phyloP scores from a whole-genome alignment of 2,113 vertebrate genomes.

The Rutilus rutilus region DNA sequence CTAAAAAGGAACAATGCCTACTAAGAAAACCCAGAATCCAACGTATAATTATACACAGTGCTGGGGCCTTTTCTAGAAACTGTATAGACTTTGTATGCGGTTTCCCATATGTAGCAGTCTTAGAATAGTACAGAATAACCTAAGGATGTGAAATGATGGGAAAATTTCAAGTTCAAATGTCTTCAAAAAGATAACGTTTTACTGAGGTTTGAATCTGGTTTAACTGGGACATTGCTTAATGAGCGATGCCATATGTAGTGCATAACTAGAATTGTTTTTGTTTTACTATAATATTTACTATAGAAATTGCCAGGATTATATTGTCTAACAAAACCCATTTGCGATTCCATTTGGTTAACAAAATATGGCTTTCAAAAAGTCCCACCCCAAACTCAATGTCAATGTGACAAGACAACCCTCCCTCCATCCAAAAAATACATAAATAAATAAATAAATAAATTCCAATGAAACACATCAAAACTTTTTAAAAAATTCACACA shows the following conservation, averaged over 20 bases:
- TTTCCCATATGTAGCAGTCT: constrained; percentile 35
- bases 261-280: background rate
- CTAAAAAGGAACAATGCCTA: constrained; percentile 54
- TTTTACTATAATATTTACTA: background rate
- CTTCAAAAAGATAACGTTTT: background rate
- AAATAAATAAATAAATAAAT: background rate
- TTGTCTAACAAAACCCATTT: background rate
- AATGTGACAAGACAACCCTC: background rate
- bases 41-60: constrained; percentile 51
- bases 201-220: background rate
- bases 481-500: background rate
- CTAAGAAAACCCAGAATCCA: constrained; percentile 52
- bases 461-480: background rate
- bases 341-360: background rate
- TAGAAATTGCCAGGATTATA: background rate
- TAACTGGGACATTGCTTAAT: background rate
- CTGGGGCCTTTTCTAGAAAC: constrained; percentile 42
- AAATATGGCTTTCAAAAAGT: background rate
- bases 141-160: background rate
- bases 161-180: background rate
- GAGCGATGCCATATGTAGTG: background rate
- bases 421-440: background rate
- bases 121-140: constrained; percentile 42
- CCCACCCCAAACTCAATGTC: background rate
- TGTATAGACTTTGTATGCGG: constrained; percentile 15